Evolutionary conservation across 2,888 invertebrate species (phyloP), one percentile per base, ranked within the genome.

Genomic region (Onchidella celtica): DNA sequence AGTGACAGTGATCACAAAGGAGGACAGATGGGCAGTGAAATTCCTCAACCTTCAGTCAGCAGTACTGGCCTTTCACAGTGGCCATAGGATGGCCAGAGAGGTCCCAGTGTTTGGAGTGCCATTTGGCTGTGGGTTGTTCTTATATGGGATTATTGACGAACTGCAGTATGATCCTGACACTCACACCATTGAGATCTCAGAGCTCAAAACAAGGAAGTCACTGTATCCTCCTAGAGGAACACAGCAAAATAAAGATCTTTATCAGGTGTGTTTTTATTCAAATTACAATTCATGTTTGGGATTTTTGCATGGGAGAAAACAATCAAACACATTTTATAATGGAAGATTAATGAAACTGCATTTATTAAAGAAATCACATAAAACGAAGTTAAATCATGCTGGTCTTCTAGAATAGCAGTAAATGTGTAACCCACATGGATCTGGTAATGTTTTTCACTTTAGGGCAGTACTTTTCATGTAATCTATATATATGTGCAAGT

Each of bases 81-180:
- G 90, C 32, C 72, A 75, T 4, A 83, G 84, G 0, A 38, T 91
- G 6, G 89, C 87, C 24, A 86, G 92, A 66, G 91, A 92, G 81
- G 85, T 91, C 9, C 92, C 92, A 0, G 88, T 92, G 55, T 92
- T 92, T 86, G 92, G 92, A 0, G 84, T 88, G 24, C 91, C 91
- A 24, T 92, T 90, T 82, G 86, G 85, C 0, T 83, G 87, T 24
- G 90, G 88, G 59, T 84, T 90, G 17, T 90, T 92, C 70, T 75
- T 92, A 61, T 88, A 90, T 55, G 92, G 92, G 0, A 82, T 92
- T 24, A 90, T 92, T 36, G 92, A 92, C 83, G 92, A 92, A 82
- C 86, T 92, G 1, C 82, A 87, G 17, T 92, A 90, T 84, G 90
- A 92, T 75, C 87, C 88, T n/a, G 87, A 88, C n/a, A 83, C 82